These are phyloP conservation scores for Danio tinwini DNA, from an alignment of 2,797 vertebrate genomes.

Conservation along the genomic window DNA sequence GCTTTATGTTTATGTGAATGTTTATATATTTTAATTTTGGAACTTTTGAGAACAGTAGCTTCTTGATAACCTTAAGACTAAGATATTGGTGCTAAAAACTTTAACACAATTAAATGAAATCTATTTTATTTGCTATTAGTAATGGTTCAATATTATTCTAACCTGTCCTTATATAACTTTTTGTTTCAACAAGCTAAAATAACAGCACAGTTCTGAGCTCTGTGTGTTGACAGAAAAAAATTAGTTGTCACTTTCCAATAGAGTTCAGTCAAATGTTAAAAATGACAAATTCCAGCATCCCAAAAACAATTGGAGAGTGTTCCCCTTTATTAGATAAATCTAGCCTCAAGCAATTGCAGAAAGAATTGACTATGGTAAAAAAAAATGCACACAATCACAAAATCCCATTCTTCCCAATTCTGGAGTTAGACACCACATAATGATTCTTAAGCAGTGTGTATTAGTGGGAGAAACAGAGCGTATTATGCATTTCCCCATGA, in stretches of 20 bases:
- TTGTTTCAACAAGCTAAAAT: not conserved
- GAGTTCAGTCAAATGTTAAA: constrained; percentile 12
- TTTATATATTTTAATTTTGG: too few relatives aligned
- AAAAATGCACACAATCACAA: constrained; percentile 10
- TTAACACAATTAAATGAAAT: not conserved
- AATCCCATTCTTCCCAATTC: constrained; percentile 13
- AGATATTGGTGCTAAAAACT: too few relatives aligned
- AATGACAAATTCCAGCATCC: not conserved
- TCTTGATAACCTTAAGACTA: too few relatives aligned
- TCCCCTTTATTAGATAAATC: constrained; percentile 18
- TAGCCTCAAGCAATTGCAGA: constrained; percentile 12
- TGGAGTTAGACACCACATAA: constrained; percentile 16
- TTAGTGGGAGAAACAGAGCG: constrained; percentile 15
- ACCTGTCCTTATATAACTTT: not conserved
- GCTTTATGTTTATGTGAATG: too few relatives aligned
- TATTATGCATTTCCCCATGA: constrained; percentile 21
- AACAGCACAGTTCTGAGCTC: not conserved
- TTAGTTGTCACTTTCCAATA: constrained; percentile 5
- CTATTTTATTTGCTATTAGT: not conserved
- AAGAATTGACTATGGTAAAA: not conserved
- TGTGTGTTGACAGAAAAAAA: not conserved
- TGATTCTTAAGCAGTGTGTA: constrained; percentile 13
- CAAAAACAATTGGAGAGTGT: constrained; percentile 1
- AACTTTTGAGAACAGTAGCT: too few relatives aligned
- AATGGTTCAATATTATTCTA: not conserved